Evolutionary conservation across 1,140 invertebrate species (phyloP), one percentile per base, ranked within the genome.

Genomic region (Grapholita molesta): DNA sequence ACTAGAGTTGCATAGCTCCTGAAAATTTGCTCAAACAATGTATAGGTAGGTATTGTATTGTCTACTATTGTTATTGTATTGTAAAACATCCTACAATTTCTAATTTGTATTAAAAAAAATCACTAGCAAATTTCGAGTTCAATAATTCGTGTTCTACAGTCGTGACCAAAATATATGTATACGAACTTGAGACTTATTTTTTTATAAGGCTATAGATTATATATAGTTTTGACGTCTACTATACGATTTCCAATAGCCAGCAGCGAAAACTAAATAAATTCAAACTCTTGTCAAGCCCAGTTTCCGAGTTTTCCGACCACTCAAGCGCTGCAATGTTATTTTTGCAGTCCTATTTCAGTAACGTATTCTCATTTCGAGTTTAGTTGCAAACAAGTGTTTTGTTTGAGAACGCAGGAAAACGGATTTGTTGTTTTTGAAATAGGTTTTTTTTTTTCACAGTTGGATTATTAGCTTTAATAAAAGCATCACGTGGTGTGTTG

Each of bases 271-370:
- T 30, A 61, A 61, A 61, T 61, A 48, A 48, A 48, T 48, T 7
- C 25, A 18, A 61, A 61, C 55, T 61, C 55, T 61, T 12, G 55
- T 61, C 24, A 32, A 28, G 55, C 55, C 7, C 24, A 61, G 55
- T 61, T 55, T 61, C 12, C 55, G 0, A 48, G 42, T 48, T 35
- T 48, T 7, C 24, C 25, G 15, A 61, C 55, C 55, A 61, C 55
- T 61, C 55, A 15, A 28, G n/a, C 28, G 25, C 24, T 25, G 55
- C 55, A 61, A 8, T 61, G 55, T 61, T 61, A 61, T 61, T 61
- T 61, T 61, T 61, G 55, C 55, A 61, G 25, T 61, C 28, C 55
- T 61, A 32, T 61, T 55, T 55, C 53, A 55, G 24, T 6, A 23
- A 55, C 53, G 24, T 55, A 55, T 55, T 61, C 15, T 61, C 55